Evolutionary conservation across 2,113 vertebrate genomes (phyloP).

Genomic region (Strigops habroptila): DNA sequence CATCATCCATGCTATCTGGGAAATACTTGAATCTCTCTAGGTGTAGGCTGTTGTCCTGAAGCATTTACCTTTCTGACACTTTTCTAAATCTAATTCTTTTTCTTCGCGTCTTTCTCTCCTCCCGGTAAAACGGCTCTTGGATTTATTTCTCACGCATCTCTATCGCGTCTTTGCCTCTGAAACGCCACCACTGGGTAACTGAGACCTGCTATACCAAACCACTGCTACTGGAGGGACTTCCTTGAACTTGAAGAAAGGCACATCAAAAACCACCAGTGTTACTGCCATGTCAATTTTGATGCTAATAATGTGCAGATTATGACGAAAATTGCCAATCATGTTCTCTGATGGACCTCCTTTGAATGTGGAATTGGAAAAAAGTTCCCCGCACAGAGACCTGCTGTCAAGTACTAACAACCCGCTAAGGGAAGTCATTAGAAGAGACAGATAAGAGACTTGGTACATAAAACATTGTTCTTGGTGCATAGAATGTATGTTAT

Average conservation of each 20-base stretch:
- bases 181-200: constrained; percentile 74
- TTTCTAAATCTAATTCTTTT: constrained; percentile 36
- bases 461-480: constrained; percentile 97
- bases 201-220: constrained; percentile 74
- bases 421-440: constrained; percentile 99
- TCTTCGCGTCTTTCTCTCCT: background rate
- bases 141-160: constrained; percentile 64
- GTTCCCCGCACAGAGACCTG: constrained; percentile 96
- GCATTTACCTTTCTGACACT: constrained; percentile 52
- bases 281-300: constrained; percentile 96
- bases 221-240: constrained; percentile 83
- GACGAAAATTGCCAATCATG: constrained; percentile 99
- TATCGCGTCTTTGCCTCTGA: constrained; percentile 63
- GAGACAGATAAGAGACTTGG: constrained; percentile 96
- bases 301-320: constrained; percentile 99
- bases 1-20: constrained; percentile 66
- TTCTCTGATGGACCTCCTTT: constrained; percentile 99
- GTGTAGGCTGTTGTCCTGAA: constrained; percentile 38
- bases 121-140: constrained; percentile 39
- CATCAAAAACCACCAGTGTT: constrained; percentile 87
- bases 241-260: constrained; percentile 89
- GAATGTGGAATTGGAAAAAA: constrained; percentile 96
- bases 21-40: constrained; percentile 83
- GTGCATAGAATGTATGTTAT: constrained; percentile 90
- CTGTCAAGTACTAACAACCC: constrained; percentile 99